phyloP scores from a whole-genome alignment of 2,113 vertebrate species.

The Climacteris rufus region DNA sequence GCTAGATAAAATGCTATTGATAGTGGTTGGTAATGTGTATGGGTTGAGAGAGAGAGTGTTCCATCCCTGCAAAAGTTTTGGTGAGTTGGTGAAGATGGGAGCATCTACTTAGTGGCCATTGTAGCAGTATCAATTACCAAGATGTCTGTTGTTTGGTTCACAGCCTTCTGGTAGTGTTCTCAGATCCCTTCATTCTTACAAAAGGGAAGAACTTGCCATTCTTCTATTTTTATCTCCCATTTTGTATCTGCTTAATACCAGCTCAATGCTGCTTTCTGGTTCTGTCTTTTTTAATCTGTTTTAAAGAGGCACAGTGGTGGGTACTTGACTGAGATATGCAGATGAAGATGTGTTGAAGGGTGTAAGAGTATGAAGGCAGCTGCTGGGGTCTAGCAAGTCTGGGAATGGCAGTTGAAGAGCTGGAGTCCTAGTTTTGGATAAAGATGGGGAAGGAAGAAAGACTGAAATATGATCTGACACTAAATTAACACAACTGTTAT shows the following conservation, averaged over 20 bases:
- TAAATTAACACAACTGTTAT: neutral
- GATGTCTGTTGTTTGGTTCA: neutral
- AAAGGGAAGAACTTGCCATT: neutral
- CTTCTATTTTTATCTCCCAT: neutral
- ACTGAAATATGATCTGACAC: neutral
- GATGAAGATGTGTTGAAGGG: fast-evolving
- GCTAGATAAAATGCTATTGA: neutral
- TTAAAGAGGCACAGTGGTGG: neutral
- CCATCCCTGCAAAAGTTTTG: neutral
- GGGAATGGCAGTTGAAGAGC: neutral
- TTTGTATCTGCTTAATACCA: neutral
- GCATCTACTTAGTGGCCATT: neutral
- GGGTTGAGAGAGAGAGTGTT: neutral
- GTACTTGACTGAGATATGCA: neutral
- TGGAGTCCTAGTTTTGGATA: neutral
- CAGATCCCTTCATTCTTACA: neutral
- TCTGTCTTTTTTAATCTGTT: neutral
- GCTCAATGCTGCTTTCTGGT: neutral
- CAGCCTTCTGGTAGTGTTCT: neutral
- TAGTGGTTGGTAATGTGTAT: neutral
- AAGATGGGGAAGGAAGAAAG: neutral
- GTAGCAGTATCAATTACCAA: neutral
- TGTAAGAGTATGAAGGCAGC: neutral
- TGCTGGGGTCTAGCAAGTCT: neutral
- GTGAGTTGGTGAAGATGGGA: neutral